phyloP scores from a whole-genome alignment of 2,888 invertebrate species.

The Hemicrepidius hirtus region DNA sequence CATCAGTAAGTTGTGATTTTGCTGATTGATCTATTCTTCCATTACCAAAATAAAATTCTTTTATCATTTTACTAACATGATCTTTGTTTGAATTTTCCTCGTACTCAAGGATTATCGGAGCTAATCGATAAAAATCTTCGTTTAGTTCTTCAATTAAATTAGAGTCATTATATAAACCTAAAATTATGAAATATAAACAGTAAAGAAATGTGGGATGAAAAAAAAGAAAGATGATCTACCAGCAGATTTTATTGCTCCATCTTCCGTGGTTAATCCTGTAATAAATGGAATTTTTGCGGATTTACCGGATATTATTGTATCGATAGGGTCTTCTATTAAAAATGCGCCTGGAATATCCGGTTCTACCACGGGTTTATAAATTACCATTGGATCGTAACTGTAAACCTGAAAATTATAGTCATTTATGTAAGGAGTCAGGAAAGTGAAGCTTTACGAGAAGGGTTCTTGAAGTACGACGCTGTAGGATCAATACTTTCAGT shows the following conservation, averaged over 20 bases:
- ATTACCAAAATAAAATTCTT: slow-evolving; percentile 72
- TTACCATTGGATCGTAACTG: slow-evolving; percentile 87
- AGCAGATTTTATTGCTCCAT: slow-evolving; percentile 27
- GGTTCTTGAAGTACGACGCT: too few relatives aligned
- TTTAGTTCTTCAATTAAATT: slow-evolving; percentile 69
- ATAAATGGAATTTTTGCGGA: slow-evolving; percentile 80
- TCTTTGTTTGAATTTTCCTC: slow-evolving; percentile 65
- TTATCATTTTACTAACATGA: slow-evolving; percentile 66
- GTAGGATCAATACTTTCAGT: too few relatives aligned
- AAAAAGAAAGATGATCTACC: neutral
- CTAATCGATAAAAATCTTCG: slow-evolving; percentile 70
- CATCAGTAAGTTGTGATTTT: slow-evolving; percentile 68
- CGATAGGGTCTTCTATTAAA: slow-evolving; percentile 78
- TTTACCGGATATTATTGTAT: slow-evolving; percentile 72
- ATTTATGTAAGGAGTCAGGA: too few relatives aligned
- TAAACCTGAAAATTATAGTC: slow-evolving; percentile 74
- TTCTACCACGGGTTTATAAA: slow-evolving; percentile 86
- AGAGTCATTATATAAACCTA: slow-evolving; percentile 64
- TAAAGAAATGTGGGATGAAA: too few relatives aligned
- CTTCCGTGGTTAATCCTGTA: slow-evolving; percentile 79
- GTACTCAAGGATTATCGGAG: slow-evolving; percentile 71
- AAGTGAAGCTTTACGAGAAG: too few relatives aligned
- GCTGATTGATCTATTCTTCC: slow-evolving; percentile 66
- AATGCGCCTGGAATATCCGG: slow-evolving; percentile 81
- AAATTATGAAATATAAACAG: slow-evolving; percentile 21